Evolutionary conservation across 2,888 invertebrate species (phyloP), one percentile per base, ranked within the genome.

Genomic region (Tetranychus piercei): DNA sequence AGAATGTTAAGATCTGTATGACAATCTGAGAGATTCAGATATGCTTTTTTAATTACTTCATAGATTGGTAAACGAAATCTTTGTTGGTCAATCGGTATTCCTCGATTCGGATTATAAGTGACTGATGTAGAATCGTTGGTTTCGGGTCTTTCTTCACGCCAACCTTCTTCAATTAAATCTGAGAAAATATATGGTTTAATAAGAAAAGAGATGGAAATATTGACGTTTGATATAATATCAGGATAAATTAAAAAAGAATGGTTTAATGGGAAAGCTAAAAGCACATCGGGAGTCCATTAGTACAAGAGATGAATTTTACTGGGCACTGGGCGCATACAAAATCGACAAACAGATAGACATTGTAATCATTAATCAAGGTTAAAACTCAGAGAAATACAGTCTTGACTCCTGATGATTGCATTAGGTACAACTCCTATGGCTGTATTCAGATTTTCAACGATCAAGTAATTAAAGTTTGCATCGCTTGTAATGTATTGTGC

Each of bases 21-120:
- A n/a, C 15, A 11, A 15, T 15, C 6, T n/a, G 45, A 4, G 3
- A 72, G 43, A 72, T 72, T 44, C 34, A n/a, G 70, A 70, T n/a
- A 44, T 4, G 22, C 4, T 34, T 34, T 34, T 34, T 34, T 6
- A 71, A n/a, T 43, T 23, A 79, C 79, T 71, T 78, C 77, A 74
- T 76, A 78, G 55, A 79, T 78, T 11, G 79, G 79, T 34, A 79
- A 74, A 67, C 74, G 71, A 44, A 76, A 76, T 43, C 78, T 73
- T 75, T 79, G 79, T 73, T 90, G 87, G 77, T 90, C 88, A 76
- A 95, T 84, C 0, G 92, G 89, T 76, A 94, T 84, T 66, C 91
- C 90, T 76, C 89, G 87, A 82, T 91, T 87, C 4, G 90, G 88
- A 82, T 96, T 96, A 82, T 23, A 73, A 73, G 20, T 64, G 15